A percentile compares a stretch with the other conserved stretches of the same genome.
phyloP scores from a whole-genome alignment of 1,140 invertebrate species.

The Leptinotarsa lineolata region DNA sequence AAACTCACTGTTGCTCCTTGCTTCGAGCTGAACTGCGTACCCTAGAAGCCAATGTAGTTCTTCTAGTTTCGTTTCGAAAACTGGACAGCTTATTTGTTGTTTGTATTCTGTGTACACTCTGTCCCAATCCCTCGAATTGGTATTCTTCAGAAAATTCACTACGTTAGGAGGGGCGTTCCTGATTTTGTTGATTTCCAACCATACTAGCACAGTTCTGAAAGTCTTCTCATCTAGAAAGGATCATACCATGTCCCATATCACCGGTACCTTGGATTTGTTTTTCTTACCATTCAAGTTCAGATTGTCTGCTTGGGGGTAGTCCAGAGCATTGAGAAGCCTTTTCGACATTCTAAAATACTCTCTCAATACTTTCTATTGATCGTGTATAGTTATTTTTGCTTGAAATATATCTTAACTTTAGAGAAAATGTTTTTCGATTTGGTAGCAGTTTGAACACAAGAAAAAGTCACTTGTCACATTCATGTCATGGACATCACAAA shows the following conservation, averaged over 20 bases:
- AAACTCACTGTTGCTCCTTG: slow-evolving; percentile 76
- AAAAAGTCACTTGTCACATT: too few relatives aligned
- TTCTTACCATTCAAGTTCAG: slow-evolving; percentile 69
- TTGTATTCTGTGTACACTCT: slow-evolving; percentile 78
- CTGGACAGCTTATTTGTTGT: slow-evolving; percentile 70
- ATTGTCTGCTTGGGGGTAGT: slow-evolving; percentile 71
- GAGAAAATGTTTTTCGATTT: too few relatives aligned
- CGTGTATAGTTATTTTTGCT: too few relatives aligned
- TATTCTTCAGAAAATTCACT: slow-evolving; percentile 70
- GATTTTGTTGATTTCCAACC: slow-evolving; percentile 95
- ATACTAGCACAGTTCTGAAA: slow-evolving; percentile 79
- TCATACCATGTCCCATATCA: too few relatives aligned
- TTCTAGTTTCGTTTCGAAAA: slow-evolving; percentile 60
- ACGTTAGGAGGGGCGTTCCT: slow-evolving; percentile 86
- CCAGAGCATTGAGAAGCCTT: slow-evolving; percentile 61
- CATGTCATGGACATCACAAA: too few relatives aligned
- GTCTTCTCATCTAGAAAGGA: slow-evolving; percentile 72
- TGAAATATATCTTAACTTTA: too few relatives aligned
- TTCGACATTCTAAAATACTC: slow-evolving; percentile 37
- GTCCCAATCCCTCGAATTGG: slow-evolving; percentile 70
- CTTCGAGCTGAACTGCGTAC: slow-evolving; percentile 81
- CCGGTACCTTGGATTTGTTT: slow-evolving; percentile 3
- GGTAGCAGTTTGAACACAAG: too few relatives aligned
- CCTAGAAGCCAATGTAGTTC: slow-evolving; percentile 86
- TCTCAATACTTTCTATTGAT: neutral